Evolutionary conservation across 1,140 invertebrate species (phyloP).

Genomic region (Lethrus apterus): DNA sequence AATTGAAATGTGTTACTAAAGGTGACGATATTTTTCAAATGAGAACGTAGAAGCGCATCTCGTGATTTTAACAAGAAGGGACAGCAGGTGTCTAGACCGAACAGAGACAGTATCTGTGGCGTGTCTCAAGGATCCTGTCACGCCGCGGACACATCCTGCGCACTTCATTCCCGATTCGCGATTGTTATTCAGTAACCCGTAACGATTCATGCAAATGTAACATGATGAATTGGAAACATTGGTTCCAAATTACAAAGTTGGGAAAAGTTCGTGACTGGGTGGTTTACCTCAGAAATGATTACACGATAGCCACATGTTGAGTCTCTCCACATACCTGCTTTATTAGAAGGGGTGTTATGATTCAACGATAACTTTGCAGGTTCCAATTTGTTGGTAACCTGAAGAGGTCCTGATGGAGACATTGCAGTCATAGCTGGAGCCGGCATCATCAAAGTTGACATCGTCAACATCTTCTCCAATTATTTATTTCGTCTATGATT

Average conservation of each 20-base stretch:
- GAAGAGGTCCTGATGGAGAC: constrained; percentile 30
- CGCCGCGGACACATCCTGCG: constrained; percentile 22
- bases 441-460: constrained; percentile 41
- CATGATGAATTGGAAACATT: no score
- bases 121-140: constrained; percentile 32
- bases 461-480: constrained; percentile 33
- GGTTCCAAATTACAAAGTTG: no score
- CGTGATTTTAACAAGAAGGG: no score
- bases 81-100: constrained; percentile 14
- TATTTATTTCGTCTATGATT: background rate
- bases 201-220: background rate
- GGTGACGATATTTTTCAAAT: no score
- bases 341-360: constrained; percentile 28
- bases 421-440: constrained; percentile 34
- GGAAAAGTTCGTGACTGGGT: no score
- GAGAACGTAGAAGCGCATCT: no score
- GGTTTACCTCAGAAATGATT: background rate
- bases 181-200: background rate
- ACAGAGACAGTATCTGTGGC: constrained; percentile 27
- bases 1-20: no score
- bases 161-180: constrained; percentile 1
- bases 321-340: constrained; percentile 27
- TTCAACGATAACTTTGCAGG: constrained; percentile 28
- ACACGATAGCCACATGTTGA: constrained; percentile 7
- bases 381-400: constrained; percentile 34